Conservation (phyloP, 2,113 vertebrate genomes). For the Ciconia stormi region DNA sequence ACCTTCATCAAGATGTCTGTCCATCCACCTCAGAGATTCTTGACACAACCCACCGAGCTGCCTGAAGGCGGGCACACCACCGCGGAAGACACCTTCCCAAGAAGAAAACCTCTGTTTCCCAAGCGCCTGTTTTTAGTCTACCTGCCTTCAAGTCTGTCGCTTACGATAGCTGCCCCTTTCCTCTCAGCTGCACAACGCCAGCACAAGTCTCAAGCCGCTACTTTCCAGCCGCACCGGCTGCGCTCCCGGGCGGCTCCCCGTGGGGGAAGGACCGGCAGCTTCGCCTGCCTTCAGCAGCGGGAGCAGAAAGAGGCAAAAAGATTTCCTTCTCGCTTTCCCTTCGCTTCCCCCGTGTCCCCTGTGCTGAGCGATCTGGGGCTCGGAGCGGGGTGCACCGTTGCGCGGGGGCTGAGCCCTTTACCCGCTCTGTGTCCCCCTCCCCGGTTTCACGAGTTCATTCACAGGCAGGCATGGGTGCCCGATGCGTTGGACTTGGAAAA, state of each 20-base stretch:
- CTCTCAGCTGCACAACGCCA: accelerated
- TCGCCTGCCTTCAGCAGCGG: no score
- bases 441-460: accelerated
- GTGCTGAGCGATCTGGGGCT: neutral
- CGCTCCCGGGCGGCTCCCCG: neutral
- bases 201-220: neutral
- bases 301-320: neutral
- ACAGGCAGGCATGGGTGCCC: neutral
- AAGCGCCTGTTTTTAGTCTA: accelerated
- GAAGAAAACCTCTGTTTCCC: neutral
- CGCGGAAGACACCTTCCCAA: neutral
- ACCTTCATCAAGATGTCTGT: neutral
- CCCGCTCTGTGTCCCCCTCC: accelerated
- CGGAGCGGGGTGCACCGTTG: neutral
- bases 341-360: accelerated
- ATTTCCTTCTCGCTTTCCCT: neutral
- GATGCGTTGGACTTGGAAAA: accelerated
- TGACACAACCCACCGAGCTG: neutral
- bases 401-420: neutral
- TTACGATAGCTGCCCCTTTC: accelerated
- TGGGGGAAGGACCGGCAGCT: neutral
- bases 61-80: no score
- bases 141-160: neutral
- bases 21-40: neutral
- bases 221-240: neutral